phyloP scores from a whole-genome alignment of 2,113 vertebrate genomes.

The Malurus elegans region DNA sequence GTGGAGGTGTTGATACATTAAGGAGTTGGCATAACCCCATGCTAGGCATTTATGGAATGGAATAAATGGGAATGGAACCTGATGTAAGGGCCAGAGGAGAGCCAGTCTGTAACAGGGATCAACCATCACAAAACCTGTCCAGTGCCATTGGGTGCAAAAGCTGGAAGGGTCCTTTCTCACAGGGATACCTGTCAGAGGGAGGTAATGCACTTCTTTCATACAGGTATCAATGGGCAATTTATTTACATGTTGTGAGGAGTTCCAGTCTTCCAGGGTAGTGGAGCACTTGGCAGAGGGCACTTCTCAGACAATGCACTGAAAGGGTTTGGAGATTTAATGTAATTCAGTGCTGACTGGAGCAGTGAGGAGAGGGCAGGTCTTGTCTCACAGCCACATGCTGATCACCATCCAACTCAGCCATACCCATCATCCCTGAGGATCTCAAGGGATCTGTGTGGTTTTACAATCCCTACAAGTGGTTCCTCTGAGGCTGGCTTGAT shows the following conservation, averaged over 20 bases:
- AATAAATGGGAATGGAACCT: background rate
- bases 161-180: background rate
- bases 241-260: background rate
- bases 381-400: background rate
- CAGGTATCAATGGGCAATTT: background rate
- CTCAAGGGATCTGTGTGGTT: background rate
- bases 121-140: background rate
- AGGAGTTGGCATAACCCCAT: background rate
- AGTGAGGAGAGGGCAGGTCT: background rate
- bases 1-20: background rate
- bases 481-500: background rate
- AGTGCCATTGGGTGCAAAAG: background rate
- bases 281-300: background rate
- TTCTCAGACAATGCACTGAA: background rate
- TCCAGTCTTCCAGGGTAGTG: fast-evolving
- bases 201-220: background rate
- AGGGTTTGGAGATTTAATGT: background rate
- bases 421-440: background rate
- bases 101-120: background rate
- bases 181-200: background rate
- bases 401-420: background rate
- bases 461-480: background rate
- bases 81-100: background rate
- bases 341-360: background rate
- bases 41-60: background rate